Percentiles rank a stretch among this genome's conserved stretches.
phyloP scores from a whole-genome alignment of 2,797 vertebrate species.

The Okamejei kenojei region DNA sequence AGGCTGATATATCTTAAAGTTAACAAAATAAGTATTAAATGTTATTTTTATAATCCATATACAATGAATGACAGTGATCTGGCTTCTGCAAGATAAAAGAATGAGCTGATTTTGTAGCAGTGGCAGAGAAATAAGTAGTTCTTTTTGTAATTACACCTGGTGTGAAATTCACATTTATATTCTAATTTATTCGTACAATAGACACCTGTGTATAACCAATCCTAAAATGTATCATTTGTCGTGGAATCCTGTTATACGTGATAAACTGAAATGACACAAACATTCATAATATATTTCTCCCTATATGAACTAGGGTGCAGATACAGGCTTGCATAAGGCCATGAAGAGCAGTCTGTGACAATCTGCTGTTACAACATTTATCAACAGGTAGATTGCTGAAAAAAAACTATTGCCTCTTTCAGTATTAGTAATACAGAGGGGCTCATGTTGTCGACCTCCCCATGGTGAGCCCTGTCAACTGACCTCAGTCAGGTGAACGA shows the following conservation, averaged over 20 bases:
- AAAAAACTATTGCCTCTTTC: too few species aligned
- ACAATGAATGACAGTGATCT: neutral
- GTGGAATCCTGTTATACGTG: neutral
- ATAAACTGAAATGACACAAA: neutral
- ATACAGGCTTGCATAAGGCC: neutral
- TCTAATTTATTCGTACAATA: neutral
- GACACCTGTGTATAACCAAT: neutral
- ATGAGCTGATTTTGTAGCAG: neutral
- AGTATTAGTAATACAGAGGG: neutral
- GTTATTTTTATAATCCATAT: neutral
- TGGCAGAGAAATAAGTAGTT: neutral
- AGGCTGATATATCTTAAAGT: slow-evolving; percentile 27
- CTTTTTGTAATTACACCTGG: neutral
- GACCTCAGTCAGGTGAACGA: too few species aligned
- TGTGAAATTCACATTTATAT: neutral
- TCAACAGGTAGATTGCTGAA: neutral
- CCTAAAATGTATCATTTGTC: neutral
- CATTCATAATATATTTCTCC: neutral
- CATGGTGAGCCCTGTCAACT: too few species aligned
- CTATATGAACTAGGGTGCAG: neutral
- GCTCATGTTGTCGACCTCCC: too few species aligned
- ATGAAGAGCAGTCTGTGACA: neutral
- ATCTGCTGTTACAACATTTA: neutral
- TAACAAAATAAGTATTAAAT: neutral
- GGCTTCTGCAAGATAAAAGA: neutral